phyloP scores from a whole-genome alignment of 2,113 vertebrate genomes.

The Aptenodytes forsteri region DNA sequence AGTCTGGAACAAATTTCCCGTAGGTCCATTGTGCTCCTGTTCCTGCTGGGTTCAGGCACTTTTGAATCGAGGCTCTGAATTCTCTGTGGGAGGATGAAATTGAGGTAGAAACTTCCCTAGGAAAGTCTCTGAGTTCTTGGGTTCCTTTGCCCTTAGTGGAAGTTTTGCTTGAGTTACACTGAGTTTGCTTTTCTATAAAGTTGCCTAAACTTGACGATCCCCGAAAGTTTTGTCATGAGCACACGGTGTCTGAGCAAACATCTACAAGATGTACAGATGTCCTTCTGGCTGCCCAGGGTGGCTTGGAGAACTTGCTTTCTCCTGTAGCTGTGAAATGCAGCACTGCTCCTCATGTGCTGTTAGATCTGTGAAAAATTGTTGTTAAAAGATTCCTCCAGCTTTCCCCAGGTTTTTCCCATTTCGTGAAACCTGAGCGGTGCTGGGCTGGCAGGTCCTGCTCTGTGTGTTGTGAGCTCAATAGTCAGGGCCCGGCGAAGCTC shows the following conservation, averaged over 20 bases:
- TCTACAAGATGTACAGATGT: neutral
- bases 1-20: neutral
- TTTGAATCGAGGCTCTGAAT: neutral
- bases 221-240: neutral
- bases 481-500: neutral
- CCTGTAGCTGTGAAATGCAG: neutral
- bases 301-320: neutral
- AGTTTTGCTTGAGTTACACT: neutral
- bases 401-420: neutral
- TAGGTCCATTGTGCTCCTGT: neutral
- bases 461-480: neutral
- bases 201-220: neutral
- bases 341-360: neutral
- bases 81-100: rapidly evolving
- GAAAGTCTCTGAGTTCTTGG: neutral
- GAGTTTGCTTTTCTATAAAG: neutral
- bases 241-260: rapidly evolving
- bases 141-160: neutral
- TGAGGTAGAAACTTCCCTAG: neutral
- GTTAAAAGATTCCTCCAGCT: neutral
- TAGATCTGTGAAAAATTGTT: neutral
- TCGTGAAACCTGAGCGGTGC: neutral
- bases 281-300: neutral
- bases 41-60: neutral
- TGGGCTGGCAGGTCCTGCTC: neutral